Conservation (phyloP, 2,113 vertebrate species). For the Larimichthys polyactis region DNA sequence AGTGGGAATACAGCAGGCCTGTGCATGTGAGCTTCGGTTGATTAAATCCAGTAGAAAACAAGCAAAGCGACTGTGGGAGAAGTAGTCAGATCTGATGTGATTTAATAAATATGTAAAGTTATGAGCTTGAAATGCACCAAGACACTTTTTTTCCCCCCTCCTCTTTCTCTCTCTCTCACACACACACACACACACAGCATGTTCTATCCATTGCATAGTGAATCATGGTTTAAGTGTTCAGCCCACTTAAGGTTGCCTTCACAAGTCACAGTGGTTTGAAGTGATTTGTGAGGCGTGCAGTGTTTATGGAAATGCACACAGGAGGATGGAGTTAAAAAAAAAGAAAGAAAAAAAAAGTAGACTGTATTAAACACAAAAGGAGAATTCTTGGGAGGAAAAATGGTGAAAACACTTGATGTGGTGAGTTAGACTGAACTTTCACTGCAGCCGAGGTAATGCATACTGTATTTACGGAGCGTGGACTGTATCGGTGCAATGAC, state of each 20-base stretch:
- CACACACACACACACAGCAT: slow-evolving; percentile 59
- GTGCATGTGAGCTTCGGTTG: slow-evolving; percentile 81
- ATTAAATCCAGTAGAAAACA: slow-evolving; percentile 86
- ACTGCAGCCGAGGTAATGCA: slow-evolving; percentile 25
- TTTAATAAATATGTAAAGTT: slow-evolving; percentile 84
- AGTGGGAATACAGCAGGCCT: slow-evolving; percentile 90
- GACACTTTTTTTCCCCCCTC: slow-evolving; percentile 51
- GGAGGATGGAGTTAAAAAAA: slow-evolving; percentile 72
- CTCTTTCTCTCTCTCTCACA: not conserved
- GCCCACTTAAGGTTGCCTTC: slow-evolving; percentile 83
- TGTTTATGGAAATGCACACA: slow-evolving; percentile 86
- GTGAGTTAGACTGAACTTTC: slow-evolving; percentile 37
- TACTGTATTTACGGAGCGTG: slow-evolving; percentile 3
- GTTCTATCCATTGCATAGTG: slow-evolving; percentile 77
- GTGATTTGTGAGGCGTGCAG: slow-evolving; percentile 85
- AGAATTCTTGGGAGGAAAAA: slow-evolving; percentile 46
- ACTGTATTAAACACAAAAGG: slow-evolving; percentile 72
- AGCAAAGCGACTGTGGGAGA: slow-evolving; percentile 35
- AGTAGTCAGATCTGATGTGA: slow-evolving; percentile 71
- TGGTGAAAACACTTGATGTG: slow-evolving; percentile 40
- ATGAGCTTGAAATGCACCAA: slow-evolving; percentile 65
- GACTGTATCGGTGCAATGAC: not conserved
- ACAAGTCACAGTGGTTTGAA: slow-evolving; percentile 83
- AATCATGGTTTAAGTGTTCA: slow-evolving; percentile 81
- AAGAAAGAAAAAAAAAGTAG: slow-evolving; percentile 41